These are phyloP conservation scores for Metalampra italica DNA, from an alignment of 2,888 invertebrate genomes.

Conservation along the genomic window DNA sequence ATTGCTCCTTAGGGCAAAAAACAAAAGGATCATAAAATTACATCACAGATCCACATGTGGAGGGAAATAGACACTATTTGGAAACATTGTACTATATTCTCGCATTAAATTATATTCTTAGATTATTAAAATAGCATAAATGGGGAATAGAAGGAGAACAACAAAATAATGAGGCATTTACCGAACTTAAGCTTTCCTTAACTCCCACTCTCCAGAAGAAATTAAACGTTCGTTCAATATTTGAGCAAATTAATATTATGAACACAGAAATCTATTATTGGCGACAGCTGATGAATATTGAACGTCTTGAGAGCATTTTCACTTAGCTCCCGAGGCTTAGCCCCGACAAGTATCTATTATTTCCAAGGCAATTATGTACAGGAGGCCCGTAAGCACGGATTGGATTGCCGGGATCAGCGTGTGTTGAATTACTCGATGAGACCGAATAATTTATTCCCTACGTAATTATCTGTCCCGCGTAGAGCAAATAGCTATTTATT, in stretches of 20 bases:
- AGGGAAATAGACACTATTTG: too few relatives aligned
- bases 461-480: constrained; percentile 41
- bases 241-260: constrained; percentile 22
- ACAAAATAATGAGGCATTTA: too few relatives aligned
- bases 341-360: constrained; percentile 51
- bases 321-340: constrained; percentile 33
- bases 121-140: too few relatives aligned
- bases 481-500: constrained; percentile 27
- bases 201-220: not conserved
- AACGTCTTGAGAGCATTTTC: constrained; percentile 35
- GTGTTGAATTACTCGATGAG: constrained; percentile 47
- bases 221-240: constrained; percentile 1
- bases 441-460: constrained; percentile 46
- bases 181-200: too few relatives aligned
- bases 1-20: too few relatives aligned
- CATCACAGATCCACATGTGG: too few relatives aligned
- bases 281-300: constrained; percentile 33
- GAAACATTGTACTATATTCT: too few relatives aligned
- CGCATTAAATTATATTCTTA: too few relatives aligned
- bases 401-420: constrained; percentile 37
- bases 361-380: constrained; percentile 63
- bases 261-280: constrained; percentile 22
- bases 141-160: too few relatives aligned
- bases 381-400: constrained; percentile 33
- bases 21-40: too few relatives aligned